Evolutionary conservation across 1,140 invertebrate genomes (phyloP).

Genomic region (Pogonomyrmex barbatus): DNA sequence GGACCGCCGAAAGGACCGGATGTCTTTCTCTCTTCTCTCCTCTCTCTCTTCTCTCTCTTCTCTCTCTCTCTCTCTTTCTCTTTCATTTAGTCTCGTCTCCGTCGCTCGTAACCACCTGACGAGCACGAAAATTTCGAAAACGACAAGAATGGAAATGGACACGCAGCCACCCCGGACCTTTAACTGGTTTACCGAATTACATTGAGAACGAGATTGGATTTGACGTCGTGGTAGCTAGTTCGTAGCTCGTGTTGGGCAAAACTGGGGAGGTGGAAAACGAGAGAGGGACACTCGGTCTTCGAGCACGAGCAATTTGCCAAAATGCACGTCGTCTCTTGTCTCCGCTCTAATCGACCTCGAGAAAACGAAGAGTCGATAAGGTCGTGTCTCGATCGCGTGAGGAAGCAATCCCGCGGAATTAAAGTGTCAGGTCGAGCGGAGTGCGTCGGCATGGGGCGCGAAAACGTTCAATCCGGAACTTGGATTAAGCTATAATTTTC

Average conservation of each 20-base stretch:
- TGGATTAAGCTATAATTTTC: slow-evolving; percentile 42
- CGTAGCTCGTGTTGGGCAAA: slow-evolving; percentile 47
- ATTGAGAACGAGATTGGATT: slow-evolving; percentile 78
- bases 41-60: not conserved
- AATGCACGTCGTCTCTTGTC: slow-evolving; percentile 66
- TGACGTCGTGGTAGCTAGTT: slow-evolving; percentile 66
- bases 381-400: slow-evolving; percentile 35
- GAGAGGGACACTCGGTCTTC: slow-evolving; percentile 57
- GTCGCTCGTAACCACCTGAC: slow-evolving; percentile 10
- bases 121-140: slow-evolving; percentile 77
- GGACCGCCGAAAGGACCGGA: slow-evolving; percentile 68
- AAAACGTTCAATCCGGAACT: slow-evolving; percentile 26
- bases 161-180: slow-evolving; percentile 61
- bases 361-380: slow-evolving; percentile 58
- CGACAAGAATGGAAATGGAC: slow-evolving; percentile 78
- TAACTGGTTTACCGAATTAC: slow-evolving; percentile 82
- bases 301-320: slow-evolving; percentile 73
- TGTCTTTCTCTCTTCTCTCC: not conserved
- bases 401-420: slow-evolving; percentile 53
- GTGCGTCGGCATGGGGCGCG: slow-evolving; percentile 1
- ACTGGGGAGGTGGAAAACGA: not conserved
- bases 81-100: not conserved
- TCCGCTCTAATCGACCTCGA: slow-evolving; percentile 55
- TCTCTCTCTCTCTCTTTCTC: not conserved
- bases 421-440: slow-evolving; percentile 41